These are phyloP conservation scores for Ormyrus nitidulus DNA, from an alignment of 2,888 invertebrate species.

Conservation along the genomic window DNA sequence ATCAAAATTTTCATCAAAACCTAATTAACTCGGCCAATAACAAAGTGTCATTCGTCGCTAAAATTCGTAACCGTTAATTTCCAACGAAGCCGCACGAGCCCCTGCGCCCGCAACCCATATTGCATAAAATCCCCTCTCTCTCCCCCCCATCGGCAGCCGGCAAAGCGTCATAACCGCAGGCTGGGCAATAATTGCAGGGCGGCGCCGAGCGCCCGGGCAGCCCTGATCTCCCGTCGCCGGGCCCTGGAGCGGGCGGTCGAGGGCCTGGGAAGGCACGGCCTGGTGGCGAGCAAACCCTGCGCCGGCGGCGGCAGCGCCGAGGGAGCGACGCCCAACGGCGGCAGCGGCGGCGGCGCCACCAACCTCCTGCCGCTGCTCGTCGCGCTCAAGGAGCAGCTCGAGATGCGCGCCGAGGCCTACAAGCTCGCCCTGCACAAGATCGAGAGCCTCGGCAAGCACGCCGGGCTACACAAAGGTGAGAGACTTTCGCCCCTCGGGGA, in stretches of 20 bases:
- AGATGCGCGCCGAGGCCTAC: slow-evolving; percentile 89
- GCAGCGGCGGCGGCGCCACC: slow-evolving; percentile 57
- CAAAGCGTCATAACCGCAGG: too few relatives aligned
- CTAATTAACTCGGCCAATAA: too few relatives aligned
- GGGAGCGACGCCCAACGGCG: slow-evolving; percentile 31
- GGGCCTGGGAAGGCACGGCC: slow-evolving; percentile 91
- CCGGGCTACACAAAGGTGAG: slow-evolving; percentile 74
- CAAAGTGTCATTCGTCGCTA: too few relatives aligned
- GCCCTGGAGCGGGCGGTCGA: slow-evolving; percentile 91
- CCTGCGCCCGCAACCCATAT: too few relatives aligned
- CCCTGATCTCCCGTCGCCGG: slow-evolving; percentile 82
- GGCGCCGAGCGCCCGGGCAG: slow-evolving; percentile 80
- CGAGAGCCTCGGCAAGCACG: slow-evolving; percentile 77
- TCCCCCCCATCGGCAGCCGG: too few relatives aligned
- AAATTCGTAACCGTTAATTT: too few relatives aligned
- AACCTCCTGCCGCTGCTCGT: slow-evolving; percentile 85
- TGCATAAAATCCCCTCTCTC: too few relatives aligned
- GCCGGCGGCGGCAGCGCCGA: neutral
- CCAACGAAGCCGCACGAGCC: too few relatives aligned
- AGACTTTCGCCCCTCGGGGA: neutral
- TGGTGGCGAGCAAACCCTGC: slow-evolving; percentile 76
- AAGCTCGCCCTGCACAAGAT: slow-evolving; percentile 91
- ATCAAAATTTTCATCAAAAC: too few relatives aligned
- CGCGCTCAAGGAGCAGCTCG: slow-evolving; percentile 89
- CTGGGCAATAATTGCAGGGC: slow-evolving; percentile 53